Percentiles rank a stretch among this genome's conserved stretches.
Conservation (phyloP, 2,888 invertebrate species). For the Holacanthella duospinosa region DNA sequence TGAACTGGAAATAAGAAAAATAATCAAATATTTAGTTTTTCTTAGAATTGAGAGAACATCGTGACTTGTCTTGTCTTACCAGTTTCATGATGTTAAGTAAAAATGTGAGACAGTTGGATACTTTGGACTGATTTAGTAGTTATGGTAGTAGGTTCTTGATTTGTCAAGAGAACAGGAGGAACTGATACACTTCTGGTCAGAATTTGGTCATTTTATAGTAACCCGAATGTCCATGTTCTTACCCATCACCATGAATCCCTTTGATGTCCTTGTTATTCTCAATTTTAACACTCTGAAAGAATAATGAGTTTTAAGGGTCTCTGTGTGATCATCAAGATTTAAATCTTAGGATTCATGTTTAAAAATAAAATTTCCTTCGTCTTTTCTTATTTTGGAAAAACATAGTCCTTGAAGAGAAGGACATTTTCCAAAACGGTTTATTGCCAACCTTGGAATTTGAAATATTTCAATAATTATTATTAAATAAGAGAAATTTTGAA, state of each 20-base stretch:
- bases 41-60: too few species aligned
- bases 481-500: neutral
- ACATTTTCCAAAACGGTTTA: neutral
- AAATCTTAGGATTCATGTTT: neutral
- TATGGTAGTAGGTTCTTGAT: too few species aligned
- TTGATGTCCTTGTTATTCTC: neutral
- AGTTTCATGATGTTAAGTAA: conserved; percentile 8
- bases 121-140: neutral
- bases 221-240: too few species aligned
- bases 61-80: too few species aligned
- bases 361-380: neutral
- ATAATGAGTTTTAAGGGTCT: neutral
- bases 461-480: too few species aligned
- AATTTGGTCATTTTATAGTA: neutral
- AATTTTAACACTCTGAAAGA: too few species aligned
- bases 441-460: too few species aligned
- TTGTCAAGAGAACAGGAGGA: too few species aligned
- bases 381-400: neutral
- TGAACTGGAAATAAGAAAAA: conserved; percentile 11
- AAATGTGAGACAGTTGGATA: neutral
- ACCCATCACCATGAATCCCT: neutral
- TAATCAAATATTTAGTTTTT: too few species aligned
- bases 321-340: neutral
- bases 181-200: neutral
- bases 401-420: neutral